Evolutionary conservation across 2,797 vertebrate species (phyloP), one percentile per base, ranked within the genome.

Genomic region (Gymnodraco acuticeps): DNA sequence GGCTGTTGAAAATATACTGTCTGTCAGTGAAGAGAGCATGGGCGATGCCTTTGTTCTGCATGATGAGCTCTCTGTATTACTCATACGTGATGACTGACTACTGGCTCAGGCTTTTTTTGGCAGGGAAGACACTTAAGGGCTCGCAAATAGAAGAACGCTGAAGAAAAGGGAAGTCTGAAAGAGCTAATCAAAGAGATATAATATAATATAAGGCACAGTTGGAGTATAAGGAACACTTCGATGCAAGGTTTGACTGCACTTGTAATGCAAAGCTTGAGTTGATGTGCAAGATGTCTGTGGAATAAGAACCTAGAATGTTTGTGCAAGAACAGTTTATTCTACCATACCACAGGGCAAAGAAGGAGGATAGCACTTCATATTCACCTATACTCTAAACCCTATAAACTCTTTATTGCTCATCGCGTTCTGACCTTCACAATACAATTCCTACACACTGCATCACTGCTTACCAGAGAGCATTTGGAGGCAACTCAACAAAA

Each of bases 101-200:
- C 76, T 68, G 76, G 85, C 71, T 78, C 58, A 0, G 56, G 68
- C 63, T 83, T 75, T 70, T 66, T 66, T 82, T 92, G 89, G 81
- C 79, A 71, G 64, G 54, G 52, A 47, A 67, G 33, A 48, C 73
- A 61, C 43, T 45, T 54, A 74, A 19, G 38, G 75, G 41, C 54
- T 58, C 27, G 41, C 61, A 62, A 70, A 75, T 54, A 55, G 27
- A 64, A 61, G 76, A 51, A 58, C 16, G 53, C 2, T 55, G 31
- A n/a, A 47, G 60, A 53, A 58, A 60, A 45, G 5, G 1, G 33
- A 20, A 70, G 45, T 60, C 50, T 55, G 19, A 41, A 48, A 27
- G 53, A 74, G 64, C 55, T 59, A 20, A 80, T 81, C 64, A 46
- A 46, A 10, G 50, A 70, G 66, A 38, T 65, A 11, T 10, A 17